Base-by-base conservation (phyloP, 2,797 vertebrate genomes). In the Lophotriccus pileatus region DNA sequence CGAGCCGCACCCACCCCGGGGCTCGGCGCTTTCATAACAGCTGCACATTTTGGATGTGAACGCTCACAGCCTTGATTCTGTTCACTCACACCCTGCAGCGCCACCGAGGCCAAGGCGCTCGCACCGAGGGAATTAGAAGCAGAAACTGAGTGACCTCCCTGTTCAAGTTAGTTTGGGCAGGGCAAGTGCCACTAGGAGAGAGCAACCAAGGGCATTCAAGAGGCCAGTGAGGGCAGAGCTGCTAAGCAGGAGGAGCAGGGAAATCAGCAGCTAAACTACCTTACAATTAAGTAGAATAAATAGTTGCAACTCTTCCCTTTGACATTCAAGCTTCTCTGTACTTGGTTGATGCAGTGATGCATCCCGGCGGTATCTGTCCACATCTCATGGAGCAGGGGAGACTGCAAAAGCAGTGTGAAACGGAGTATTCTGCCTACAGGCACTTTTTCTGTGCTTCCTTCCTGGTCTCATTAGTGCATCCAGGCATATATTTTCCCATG, bases 1-100 rank as follows among this genome's bases (percentile, higher is more conserved):
- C 23, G 79, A 32, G 23, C 66, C 3, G 0, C 44, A 10, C 73
- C 76, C 11, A 0, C 4, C 2, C 28, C 5, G 0, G 7, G 7
- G 44, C 66, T 64, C 27, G 30, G 6, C 0, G 2, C 73, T 95
- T 81, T 86, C 76, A 1, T 92, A 91, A 95, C 92, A 47, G 1
- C 70, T 84, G 76, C 62, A 32, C 46, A 0, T n/a, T 41, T 12
- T 70, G 32, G 58, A n/a, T 32, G 30, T 2, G 10, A 56, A 11
- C 0, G 0, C 12, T 43, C 34, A 0, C 3, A 36, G 56, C 67
- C 88, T 66, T 69, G 30, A 53, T 64, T 81, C 73, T 84, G 43
- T 21, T 63, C 58, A 7, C 43, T 77, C 46, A 46, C 53, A 55
- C 18, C 43, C 77, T 36, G 34, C 0, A 0, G 30, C 0, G 1